Conservation (phyloP, 2,797 vertebrate species). For the Falco cherrug region DNA sequence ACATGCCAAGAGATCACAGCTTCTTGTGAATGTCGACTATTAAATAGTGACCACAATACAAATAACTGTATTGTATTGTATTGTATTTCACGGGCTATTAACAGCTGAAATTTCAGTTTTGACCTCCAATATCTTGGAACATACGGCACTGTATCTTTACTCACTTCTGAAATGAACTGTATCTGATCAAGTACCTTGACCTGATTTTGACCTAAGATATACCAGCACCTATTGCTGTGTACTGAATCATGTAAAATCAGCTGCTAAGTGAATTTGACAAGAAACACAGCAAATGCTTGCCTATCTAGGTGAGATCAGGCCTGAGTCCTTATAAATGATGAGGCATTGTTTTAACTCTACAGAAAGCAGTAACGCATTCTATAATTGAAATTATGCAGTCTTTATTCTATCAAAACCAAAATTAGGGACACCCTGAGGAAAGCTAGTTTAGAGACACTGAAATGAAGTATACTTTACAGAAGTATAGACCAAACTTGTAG, state of each 20-base stretch:
- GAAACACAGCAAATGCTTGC: not conserved
- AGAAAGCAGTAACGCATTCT: not conserved
- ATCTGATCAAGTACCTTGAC: not conserved
- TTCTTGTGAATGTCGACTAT: not conserved
- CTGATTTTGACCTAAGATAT: conserved; percentile 44
- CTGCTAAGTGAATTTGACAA: not conserved
- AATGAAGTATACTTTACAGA: not conserved
- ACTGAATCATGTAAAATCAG: conserved; percentile 15
- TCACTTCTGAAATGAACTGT: not conserved
- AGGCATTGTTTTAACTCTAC: not conserved
- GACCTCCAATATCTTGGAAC: not conserved
- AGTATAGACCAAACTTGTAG: not conserved
- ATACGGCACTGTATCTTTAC: not conserved
- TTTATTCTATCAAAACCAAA: not conserved
- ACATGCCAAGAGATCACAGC: not conserved
- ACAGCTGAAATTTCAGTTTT: not conserved
- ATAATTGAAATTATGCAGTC: not conserved
- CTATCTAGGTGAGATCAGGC: conserved; percentile 19
- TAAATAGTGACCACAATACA: not conserved
- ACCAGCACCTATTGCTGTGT: not conserved
- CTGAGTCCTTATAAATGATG: not conserved
- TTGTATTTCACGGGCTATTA: not conserved
- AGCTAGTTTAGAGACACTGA: not conserved
- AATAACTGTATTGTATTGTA: not conserved
- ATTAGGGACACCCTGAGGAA: not conserved